Evolutionary conservation across 2,113 vertebrate species (phyloP).

Genomic region (Dromas ardeola): DNA sequence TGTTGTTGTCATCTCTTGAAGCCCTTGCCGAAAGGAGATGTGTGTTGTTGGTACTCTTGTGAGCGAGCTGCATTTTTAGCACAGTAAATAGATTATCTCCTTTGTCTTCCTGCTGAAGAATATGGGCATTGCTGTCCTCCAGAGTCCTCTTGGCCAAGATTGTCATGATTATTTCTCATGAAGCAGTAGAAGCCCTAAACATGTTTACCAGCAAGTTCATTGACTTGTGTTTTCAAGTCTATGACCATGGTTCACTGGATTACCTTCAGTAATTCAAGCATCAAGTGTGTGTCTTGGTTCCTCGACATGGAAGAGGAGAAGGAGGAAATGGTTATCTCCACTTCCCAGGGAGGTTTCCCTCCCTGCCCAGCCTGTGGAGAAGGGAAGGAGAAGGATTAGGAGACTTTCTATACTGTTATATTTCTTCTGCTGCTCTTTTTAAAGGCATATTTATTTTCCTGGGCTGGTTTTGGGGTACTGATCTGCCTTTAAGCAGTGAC

Average conservation of each 20-base stretch:
- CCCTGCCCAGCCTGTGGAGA: neutral
- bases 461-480: neutral
- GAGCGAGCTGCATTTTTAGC: neutral
- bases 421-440: neutral
- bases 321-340: neutral
- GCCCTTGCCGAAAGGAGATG: neutral
- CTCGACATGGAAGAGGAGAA: neutral
- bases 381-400: neutral
- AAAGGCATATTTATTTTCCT: neutral
- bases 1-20: neutral
- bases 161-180: neutral
- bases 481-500: neutral
- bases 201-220: fast-evolving
- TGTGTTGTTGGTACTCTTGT: neutral
- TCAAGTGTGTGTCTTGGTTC: neutral
- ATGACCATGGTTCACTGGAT: neutral
- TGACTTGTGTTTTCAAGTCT: neutral
- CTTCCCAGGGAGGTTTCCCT: neutral
- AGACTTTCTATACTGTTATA: fast-evolving
- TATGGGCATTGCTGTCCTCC: neutral
- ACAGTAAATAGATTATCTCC: neutral
- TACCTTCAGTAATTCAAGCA: neutral
- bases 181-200: neutral
- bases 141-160: neutral
- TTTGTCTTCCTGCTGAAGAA: neutral